Evolutionary conservation across 2,797 vertebrate genomes (phyloP).

Genomic region (Danio aesculapii): DNA sequence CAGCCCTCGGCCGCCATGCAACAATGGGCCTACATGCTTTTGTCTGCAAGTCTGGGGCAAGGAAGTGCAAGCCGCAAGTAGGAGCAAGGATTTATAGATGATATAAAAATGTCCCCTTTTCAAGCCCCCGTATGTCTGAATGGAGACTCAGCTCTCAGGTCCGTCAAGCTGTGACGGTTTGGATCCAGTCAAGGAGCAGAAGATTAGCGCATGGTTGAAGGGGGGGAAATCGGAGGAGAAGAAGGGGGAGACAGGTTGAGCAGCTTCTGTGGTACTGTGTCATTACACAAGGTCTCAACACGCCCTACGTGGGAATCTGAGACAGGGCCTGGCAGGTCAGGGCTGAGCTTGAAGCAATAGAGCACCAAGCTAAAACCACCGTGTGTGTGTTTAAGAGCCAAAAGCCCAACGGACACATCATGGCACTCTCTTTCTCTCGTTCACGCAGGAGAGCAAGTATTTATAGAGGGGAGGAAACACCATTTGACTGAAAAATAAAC

Average conservation of each 20-base stretch:
- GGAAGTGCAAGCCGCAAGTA: conserved; percentile 42
- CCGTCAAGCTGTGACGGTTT: conserved; percentile 42
- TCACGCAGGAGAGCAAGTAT: conserved; percentile 44
- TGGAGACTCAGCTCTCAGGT: not conserved
- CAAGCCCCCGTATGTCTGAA: conserved; percentile 10
- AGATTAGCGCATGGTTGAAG: conserved; percentile 46
- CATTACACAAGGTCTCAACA: conserved; percentile 65
- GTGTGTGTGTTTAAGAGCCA: conserved; percentile 55
- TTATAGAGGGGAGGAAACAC: conserved; percentile 63
- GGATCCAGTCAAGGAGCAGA: conserved; percentile 43
- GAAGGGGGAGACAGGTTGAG: conserved; percentile 61
- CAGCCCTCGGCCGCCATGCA: conserved; percentile 54
- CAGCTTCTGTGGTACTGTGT: conserved; percentile 60
- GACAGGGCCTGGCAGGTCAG: conserved; percentile 60
- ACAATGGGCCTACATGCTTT: conserved; percentile 58
- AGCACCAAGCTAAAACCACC: conserved; percentile 47
- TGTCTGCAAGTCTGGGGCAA: conserved; percentile 51
- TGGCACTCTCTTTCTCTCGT: conserved; percentile 31
- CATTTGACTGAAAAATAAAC: conserved; percentile 58
- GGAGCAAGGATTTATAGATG: conserved; percentile 44
- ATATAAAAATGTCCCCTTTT: conserved; percentile 38
- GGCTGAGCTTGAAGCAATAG: conserved; percentile 54
- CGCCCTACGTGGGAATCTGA: conserved; percentile 63
- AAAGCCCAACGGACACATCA: conserved; percentile 50
- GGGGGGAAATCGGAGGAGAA: conserved; percentile 51